These are phyloP conservation scores for Micromesistius poutassou DNA, from an alignment of 2,797 vertebrate species.

Conservation along the genomic window DNA sequence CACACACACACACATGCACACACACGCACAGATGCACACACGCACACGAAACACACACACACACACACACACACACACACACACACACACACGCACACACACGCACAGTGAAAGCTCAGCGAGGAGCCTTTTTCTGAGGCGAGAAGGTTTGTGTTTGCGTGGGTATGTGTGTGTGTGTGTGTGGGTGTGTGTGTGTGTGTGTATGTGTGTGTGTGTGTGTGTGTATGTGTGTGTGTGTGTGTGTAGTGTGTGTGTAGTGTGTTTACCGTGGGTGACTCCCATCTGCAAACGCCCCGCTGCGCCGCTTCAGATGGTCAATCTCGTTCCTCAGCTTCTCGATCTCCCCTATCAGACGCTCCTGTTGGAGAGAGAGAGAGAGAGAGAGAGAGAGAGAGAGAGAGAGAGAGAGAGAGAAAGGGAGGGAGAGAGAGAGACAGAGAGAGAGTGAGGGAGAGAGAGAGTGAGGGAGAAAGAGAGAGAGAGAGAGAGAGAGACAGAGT, in stretches of 20 bases:
- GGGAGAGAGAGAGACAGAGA: not conserved
- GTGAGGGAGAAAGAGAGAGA: not conserved
- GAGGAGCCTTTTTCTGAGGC: not conserved
- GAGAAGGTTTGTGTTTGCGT: not conserved
- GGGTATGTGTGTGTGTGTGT: not conserved
- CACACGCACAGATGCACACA: too few species aligned
- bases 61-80: not conserved
- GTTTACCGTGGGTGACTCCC: constrained; percentile 82
- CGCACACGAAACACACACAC: not conserved
- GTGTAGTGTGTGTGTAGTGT: constrained; percentile 18
- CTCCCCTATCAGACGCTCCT: constrained; percentile 92
- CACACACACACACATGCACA: not conserved
- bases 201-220: constrained; percentile 4
- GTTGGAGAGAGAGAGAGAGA: constrained; percentile 6
- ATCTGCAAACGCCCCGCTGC: constrained; percentile 85
- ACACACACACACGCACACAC: not conserved
- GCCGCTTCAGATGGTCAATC: constrained; percentile 90
- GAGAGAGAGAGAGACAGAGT: not conserved
- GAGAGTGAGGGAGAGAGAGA: not conserved
- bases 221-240: not conserved
- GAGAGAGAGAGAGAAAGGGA: not conserved
- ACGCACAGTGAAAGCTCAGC: not conserved
- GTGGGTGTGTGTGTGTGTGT: not conserved
- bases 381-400: not conserved
- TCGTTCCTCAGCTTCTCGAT: constrained; percentile 92